phyloP scores from a whole-genome alignment of 92 coral and sea anemone genomes.

The Porites lobata region DNA sequence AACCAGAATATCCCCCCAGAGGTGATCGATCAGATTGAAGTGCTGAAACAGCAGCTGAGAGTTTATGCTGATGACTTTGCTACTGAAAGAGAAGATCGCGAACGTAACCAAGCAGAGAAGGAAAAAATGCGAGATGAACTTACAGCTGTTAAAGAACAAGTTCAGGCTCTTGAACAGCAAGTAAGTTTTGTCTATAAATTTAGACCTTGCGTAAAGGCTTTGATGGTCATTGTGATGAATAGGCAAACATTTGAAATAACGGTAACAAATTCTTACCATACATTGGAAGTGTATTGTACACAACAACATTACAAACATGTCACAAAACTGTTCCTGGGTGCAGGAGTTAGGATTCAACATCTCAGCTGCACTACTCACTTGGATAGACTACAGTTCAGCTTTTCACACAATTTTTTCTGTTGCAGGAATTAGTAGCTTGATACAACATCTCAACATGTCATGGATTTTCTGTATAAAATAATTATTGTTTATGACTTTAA shows the following conservation, averaged over 20 bases:
- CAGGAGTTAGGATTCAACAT: too few relatives aligned
- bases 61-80: conserved; percentile 94
- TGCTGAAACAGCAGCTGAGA: conserved; percentile 90
- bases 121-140: conserved; percentile 76
- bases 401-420: too few relatives aligned
- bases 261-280: not conserved
- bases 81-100: conserved; percentile 91
- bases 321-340: too few relatives aligned
- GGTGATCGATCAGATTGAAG: conserved; percentile 82
- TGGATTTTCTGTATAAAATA: too few relatives aligned
- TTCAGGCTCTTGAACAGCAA: conserved; percentile 82
- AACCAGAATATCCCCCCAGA: conserved; percentile 56
- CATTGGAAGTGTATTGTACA: too few relatives aligned
- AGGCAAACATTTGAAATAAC: not conserved
- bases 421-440: too few relatives aligned
- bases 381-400: too few relatives aligned
- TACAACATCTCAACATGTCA: too few relatives aligned
- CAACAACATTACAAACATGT: too few relatives aligned
- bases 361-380: too few relatives aligned
- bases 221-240: not conserved
- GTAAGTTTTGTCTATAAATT: conserved; percentile 29
- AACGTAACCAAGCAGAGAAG: conserved; percentile 90
- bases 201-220: not conserved
- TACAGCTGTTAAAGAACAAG: conserved; percentile 74
- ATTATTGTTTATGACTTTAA: too few relatives aligned